A percentile compares a stretch with the other conserved stretches of the same genome.
Evolutionary conservation across 2,888 invertebrate genomes (phyloP).

Genomic region (Mayetiola destructor): DNA sequence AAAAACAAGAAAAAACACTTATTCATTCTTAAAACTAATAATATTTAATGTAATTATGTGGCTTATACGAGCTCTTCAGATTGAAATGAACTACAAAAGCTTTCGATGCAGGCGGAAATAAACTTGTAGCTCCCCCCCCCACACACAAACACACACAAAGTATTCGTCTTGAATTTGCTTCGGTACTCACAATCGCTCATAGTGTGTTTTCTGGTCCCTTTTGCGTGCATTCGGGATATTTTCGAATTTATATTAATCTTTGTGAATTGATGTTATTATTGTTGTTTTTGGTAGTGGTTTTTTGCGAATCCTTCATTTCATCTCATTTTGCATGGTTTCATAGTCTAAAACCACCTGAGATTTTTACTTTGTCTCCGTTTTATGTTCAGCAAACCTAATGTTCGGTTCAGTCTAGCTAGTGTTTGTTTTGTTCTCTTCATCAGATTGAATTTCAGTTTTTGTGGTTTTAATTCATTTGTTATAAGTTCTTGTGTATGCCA

Average conservation of each 20-base stretch:
- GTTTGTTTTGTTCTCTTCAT: too few relatives aligned
- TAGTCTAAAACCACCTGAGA: neutral
- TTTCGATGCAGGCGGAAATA: too few relatives aligned
- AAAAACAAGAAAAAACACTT: neutral
- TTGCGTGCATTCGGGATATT: neutral
- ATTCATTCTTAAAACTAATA: constrained; percentile 8
- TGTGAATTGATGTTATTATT: neutral
- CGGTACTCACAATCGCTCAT: neutral
- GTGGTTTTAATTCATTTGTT: too few relatives aligned
- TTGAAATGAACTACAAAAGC: constrained; percentile 8
- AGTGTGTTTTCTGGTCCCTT: neutral
- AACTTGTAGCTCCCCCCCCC: too few relatives aligned
- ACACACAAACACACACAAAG: too few relatives aligned
- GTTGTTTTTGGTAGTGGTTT: neutral
- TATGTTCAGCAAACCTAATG: too few relatives aligned
- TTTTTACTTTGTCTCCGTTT: constrained; percentile 1
- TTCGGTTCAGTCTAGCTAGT: too few relatives aligned
- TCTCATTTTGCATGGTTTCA: neutral
- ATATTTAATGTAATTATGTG: constrained; percentile 9
- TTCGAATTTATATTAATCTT: neutral
- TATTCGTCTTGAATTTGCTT: neutral
- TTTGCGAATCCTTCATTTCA: neutral
- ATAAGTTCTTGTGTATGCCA: too few relatives aligned
- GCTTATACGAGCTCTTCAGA: constrained; percentile 2
- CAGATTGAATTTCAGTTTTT: too few relatives aligned